A percentile compares a stretch with the other conserved stretches of the same genome.
phyloP scores from a whole-genome alignment of 2,888 invertebrate species.

The Acronicta alni region DNA sequence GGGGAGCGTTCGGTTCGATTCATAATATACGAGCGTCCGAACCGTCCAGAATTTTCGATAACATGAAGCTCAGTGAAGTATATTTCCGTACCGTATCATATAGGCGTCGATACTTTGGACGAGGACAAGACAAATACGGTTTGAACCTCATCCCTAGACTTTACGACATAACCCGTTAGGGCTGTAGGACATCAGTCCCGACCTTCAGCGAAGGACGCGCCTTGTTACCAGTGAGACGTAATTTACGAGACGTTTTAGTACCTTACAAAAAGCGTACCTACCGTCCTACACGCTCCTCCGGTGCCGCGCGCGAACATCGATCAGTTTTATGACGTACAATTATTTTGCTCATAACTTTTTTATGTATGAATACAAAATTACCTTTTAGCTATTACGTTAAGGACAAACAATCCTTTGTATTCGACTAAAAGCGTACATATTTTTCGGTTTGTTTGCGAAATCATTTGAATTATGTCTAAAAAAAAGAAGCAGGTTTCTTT shows the following conservation, averaged over 20 bases:
- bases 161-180: conserved; percentile 40
- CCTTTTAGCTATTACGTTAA: conserved; percentile 31
- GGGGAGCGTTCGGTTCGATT: not conserved
- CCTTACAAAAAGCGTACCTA: conserved; percentile 42
- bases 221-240: conserved; percentile 29
- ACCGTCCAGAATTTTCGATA: conserved; percentile 7
- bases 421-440: conserved; percentile 5
- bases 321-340: conserved; percentile 50
- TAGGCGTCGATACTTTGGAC: conserved; percentile 9
- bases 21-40: not conserved
- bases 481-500: no score
- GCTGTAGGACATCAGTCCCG: conserved; percentile 15
- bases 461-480: no score
- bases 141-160: conserved; percentile 14
- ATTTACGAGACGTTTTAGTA: conserved; percentile 42
- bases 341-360: conserved; percentile 55
- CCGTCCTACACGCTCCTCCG: conserved; percentile 7
- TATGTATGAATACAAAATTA: conserved; percentile 52
- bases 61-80: conserved; percentile 8
- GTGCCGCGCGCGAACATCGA: conserved; percentile 35
- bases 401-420: conserved; percentile 10
- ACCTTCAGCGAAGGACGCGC: conserved; percentile 16
- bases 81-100: conserved; percentile 13
- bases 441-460: not conserved
- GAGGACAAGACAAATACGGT: conserved; percentile 15